Evolutionary conservation across 2,888 invertebrate genomes (phyloP).

Genomic region (Tiphia femorata): DNA sequence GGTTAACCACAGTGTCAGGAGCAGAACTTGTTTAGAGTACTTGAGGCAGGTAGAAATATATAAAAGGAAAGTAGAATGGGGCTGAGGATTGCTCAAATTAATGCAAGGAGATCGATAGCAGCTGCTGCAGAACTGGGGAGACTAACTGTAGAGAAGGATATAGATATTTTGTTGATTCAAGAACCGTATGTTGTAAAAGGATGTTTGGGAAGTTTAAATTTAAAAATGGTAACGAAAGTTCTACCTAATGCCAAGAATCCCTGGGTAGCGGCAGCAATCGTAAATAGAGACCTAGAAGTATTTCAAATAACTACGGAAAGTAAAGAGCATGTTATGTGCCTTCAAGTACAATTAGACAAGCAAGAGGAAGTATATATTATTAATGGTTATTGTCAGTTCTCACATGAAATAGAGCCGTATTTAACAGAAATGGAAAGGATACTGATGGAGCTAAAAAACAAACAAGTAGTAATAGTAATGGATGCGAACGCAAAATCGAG

Average conservation of each 20-base stretch:
- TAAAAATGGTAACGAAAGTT: neutral
- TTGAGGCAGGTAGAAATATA: neutral
- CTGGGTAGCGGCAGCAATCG: constrained; percentile 1
- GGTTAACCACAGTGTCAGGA: neutral
- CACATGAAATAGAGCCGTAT: constrained; percentile 1
- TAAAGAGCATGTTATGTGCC: constrained; percentile 6
- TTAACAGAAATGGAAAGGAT: neutral
- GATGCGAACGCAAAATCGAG: constrained; percentile 21
- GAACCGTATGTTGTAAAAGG: constrained; percentile 18
- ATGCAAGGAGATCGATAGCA: neutral
- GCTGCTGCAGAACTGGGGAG: neutral
- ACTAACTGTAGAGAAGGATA: neutral
- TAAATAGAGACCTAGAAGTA: neutral
- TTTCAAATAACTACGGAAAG: neutral
- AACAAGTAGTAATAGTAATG: constrained; percentile 6
- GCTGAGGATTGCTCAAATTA: constrained; percentile 7
- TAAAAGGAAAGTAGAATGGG: neutral
- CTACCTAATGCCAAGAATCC: neutral
- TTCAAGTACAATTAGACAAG: neutral
- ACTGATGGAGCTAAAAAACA: neutral
- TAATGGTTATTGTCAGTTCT: constrained; percentile 19
- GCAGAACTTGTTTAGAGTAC: neutral
- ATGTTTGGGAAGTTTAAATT: neutral
- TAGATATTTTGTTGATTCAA: constrained; percentile 16
- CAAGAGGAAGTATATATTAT: constrained; percentile 3